Evolutionary conservation across 1,140 invertebrate species (phyloP), one percentile per base, ranked within the genome.

Genomic region (Daktulosphaira vitifoliae): DNA sequence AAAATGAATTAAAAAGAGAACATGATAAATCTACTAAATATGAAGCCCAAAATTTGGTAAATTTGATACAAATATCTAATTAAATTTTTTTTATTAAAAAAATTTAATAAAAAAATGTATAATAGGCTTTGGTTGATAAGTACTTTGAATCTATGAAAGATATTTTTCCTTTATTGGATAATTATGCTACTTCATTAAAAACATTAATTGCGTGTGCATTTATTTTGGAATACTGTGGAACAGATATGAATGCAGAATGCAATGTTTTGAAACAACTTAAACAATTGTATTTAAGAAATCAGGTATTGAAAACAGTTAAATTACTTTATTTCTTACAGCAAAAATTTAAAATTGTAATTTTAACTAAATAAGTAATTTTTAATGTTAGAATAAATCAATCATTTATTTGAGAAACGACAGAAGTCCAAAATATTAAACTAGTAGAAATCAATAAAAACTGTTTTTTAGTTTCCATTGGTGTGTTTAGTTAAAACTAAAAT

Each of bases 1-100:
- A 16, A n/a, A 48, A 16, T 62, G 25, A 46, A 62, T 16, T 62
- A 20, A 46, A 33, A 33, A 48, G 9, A 11, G 56, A 48, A 62
- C 13, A 48, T 8, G 56, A 48, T 20, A 62, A 11, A 9, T 20
- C 42, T 0, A 33, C 26, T 0, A 33, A 46, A 33, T 62, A 29
- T 4, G 11, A 1, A 15, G 23, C 2, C 15, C 56, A 48, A 46
- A 18, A 62, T 33, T 15, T 9, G 56, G 56, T 62, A 39, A 18
- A 26, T 56, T 54, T 37, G 22, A 9, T 37, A 22, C 22, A 23
- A n/a, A 38, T 38, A 11, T 39, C 23, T 8, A 54, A n/a, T n/a
- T n/a, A n/a, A n/a, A n/a, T n/a, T n/a, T n/a, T n/a, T n/a, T n/a
- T n/a, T n/a, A n/a, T n/a, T n/a, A n/a, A n/a, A n/a, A n/a, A n/a